Conservation (phyloP, 2,797 vertebrate genomes). For the Poliocrania exsul region DNA sequence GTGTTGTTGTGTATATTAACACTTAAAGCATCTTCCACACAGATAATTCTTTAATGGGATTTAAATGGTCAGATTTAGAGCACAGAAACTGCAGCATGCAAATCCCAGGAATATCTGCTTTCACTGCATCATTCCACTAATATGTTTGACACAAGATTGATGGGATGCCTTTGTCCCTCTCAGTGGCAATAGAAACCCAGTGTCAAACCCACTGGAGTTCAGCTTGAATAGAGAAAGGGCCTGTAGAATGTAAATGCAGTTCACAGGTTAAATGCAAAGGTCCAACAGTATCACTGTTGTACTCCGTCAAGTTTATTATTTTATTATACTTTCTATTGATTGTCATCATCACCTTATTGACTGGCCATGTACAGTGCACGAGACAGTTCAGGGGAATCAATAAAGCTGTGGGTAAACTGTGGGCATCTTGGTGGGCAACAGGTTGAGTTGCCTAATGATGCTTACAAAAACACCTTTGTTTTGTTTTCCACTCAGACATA, state of each 20-base stretch:
- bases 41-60: conserved; percentile 4
- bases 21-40: not conserved
- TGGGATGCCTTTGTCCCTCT: not conserved
- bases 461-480: not conserved
- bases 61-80: not conserved
- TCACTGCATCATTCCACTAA: not conserved
- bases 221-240: not conserved
- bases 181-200: not conserved
- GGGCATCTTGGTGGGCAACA: not conserved
- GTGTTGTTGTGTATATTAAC: not conserved
- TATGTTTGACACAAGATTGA: not conserved
- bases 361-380: not conserved
- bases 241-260: not conserved
- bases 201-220: not conserved
- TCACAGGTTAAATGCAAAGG: not conserved
- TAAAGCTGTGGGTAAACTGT: not conserved
- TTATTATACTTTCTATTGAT: not conserved
- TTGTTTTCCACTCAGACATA: not conserved
- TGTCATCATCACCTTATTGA: not conserved
- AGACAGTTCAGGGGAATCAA: not conserved
- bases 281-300: not conserved
- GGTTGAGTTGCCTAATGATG: not conserved
- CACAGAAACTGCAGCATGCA: not conserved
- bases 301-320: not conserved
- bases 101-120: not conserved